These are phyloP conservation scores for Stegastes partitus DNA, from an alignment of 2,113 vertebrate species.

Conservation along the genomic window DNA sequence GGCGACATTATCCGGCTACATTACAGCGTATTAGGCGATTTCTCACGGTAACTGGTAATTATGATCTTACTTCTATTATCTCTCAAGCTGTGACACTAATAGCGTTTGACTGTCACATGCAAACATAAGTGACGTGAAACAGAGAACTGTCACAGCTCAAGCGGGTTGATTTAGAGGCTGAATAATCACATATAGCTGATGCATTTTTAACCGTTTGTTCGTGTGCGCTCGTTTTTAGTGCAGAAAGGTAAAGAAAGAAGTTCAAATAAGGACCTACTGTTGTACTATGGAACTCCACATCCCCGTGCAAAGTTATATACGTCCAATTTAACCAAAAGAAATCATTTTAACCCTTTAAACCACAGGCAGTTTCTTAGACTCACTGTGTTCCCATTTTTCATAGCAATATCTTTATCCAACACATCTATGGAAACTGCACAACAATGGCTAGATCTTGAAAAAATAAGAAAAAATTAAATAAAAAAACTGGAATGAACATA, in stretches of 20 bases:
- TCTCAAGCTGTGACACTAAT: background rate
- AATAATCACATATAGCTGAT: no score
- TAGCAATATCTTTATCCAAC: no score
- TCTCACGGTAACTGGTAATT: background rate
- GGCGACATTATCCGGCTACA: conserved; percentile 18
- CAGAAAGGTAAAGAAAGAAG: background rate
- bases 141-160: background rate
- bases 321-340: background rate
- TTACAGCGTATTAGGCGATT: background rate
- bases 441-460: no score
- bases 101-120: background rate
- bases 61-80: background rate
- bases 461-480: no score
- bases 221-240: no score
- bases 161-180: background rate
- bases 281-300: background rate
- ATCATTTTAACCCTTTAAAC: background rate
- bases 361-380: no score
- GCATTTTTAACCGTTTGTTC: no score
- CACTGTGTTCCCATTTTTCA: no score
- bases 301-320: background rate
- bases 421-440: no score
- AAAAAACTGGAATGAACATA: no score
- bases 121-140: background rate
- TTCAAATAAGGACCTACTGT: background rate